These are phyloP conservation scores for Hoplias malabaricus DNA, from an alignment of 2,113 vertebrate genomes.

Conservation along the genomic window DNA sequence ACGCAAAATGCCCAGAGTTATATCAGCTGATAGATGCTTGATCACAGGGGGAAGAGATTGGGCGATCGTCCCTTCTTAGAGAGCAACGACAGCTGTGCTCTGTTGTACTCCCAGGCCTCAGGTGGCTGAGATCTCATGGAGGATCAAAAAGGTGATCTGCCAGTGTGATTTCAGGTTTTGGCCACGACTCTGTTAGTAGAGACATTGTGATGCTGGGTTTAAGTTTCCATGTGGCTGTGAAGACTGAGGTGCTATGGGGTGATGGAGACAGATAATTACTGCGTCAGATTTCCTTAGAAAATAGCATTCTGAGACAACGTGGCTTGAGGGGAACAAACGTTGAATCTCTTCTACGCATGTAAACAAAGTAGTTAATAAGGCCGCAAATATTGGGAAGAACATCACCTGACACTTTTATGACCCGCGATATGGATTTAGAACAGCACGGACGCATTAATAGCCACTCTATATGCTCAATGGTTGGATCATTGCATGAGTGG, in stretches of 20 bases:
- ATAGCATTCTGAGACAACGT: not conserved
- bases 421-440: conserved; percentile 29
- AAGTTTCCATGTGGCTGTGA: too few species aligned
- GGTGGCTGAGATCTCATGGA: too few species aligned
- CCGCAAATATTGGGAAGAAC: conserved; percentile 12
- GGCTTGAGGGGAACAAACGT: conserved; percentile 6
- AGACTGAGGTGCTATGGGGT: conserved; percentile 11
- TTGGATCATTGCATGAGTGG: conserved; percentile 28
- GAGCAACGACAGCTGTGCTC: too few species aligned
- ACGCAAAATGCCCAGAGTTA: too few species aligned
- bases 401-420: conserved; percentile 26
- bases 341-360: conserved; percentile 13
- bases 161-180: too few species aligned
- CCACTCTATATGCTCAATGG: conserved; percentile 40
- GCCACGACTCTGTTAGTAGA: too few species aligned
- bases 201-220: too few species aligned
- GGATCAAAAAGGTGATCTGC: too few species aligned
- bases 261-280: not conserved
- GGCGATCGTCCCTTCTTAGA: too few species aligned
- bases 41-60: too few species aligned
- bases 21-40: too few species aligned
- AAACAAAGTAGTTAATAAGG: conserved; percentile 30
- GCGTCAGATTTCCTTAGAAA: not conserved
- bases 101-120: too few species aligned
- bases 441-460: conserved; percentile 34